Evolutionary conservation across 2,113 vertebrate species (phyloP), one percentile per base, ranked within the genome.

Genomic region (Poeciliopsis prolifica): DNA sequence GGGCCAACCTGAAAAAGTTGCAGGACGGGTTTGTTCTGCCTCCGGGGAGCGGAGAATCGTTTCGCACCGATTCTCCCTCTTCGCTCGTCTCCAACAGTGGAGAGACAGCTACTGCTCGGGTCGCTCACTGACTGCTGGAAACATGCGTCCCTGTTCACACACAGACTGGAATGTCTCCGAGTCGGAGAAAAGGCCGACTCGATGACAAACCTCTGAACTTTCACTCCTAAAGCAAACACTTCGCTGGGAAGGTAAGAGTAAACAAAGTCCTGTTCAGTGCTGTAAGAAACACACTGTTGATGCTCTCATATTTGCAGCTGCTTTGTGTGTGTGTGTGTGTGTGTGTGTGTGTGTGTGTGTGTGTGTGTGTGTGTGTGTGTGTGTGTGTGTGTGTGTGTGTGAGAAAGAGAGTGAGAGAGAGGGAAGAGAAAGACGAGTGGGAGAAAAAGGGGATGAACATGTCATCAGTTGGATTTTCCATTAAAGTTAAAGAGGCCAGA

Each of bases 11-110:
- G 71, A 77, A 80, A 62, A 89, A 86, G 81, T 66, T 85, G 88
- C 79, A 65, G 75, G 87, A 92, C 89, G 64, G 90, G 91, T 93
- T 92, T 87, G 74, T 75, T 79, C 75, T 79, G 83, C 86, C 91
- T 77, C 44, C 19, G 86, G 89, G 90, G 12, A 44, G 35, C 68
- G 51, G 29, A 29, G 29, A 29, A 29, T 29, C 19, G 60, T 83
- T 40, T 68, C 67, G 26, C 76, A 64, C 51, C 75, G 61, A 11
- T 31, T 44, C 15, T 68, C 77, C 74, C 61, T 80, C 65, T 74
- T 77, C 81, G 71, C 70, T 80, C 65, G n/a, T 33, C 68, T 65
- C 80, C 70, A 44, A 48, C 30, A 69, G 62, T 17, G 17, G 58
- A 58, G 24, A 61, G 71, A 19, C 12, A 31, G 64, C 65, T 72